phyloP scores from a whole-genome alignment of 2,113 vertebrate species.

The Todiramphus chloris region DNA sequence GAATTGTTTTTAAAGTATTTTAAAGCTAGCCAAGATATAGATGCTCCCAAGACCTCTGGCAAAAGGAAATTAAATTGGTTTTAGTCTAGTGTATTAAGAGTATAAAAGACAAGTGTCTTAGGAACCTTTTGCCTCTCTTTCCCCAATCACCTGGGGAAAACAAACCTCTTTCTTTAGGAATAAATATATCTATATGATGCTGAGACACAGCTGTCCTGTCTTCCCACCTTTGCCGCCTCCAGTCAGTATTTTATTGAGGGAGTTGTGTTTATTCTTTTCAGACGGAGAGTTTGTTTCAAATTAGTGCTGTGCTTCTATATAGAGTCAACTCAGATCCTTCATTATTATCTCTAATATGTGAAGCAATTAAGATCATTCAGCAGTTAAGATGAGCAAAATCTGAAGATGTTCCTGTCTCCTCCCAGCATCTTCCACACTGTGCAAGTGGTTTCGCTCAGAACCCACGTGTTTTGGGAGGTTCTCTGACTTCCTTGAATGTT shows the following conservation, averaged over 20 bases:
- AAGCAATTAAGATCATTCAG: background rate
- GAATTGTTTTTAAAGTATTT: conserved; percentile 30
- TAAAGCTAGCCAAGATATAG: conserved; percentile 8
- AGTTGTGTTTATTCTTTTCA: background rate
- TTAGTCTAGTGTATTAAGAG: conserved; percentile 8
- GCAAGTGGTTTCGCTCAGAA: background rate
- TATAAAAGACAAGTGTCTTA: background rate
- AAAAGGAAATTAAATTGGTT: conserved; percentile 4
- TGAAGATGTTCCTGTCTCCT: background rate
- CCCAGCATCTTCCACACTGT: background rate
- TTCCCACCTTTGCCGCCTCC: background rate
- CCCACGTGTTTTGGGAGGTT: rapidly evolving
- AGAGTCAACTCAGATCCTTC: background rate
- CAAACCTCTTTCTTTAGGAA: background rate
- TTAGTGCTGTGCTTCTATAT: background rate
- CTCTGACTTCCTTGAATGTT: background rate
- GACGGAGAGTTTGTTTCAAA: background rate
- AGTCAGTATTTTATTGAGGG: background rate
- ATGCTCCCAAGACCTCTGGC: conserved; percentile 27
- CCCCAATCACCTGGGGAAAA: background rate
- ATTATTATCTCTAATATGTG: background rate
- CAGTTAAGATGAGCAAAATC: background rate
- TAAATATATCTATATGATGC: background rate
- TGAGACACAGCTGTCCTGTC: background rate
- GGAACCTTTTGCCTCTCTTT: background rate